Base-by-base conservation (phyloP, 2,888 invertebrate species). In the Thalpophila matura region DNA sequence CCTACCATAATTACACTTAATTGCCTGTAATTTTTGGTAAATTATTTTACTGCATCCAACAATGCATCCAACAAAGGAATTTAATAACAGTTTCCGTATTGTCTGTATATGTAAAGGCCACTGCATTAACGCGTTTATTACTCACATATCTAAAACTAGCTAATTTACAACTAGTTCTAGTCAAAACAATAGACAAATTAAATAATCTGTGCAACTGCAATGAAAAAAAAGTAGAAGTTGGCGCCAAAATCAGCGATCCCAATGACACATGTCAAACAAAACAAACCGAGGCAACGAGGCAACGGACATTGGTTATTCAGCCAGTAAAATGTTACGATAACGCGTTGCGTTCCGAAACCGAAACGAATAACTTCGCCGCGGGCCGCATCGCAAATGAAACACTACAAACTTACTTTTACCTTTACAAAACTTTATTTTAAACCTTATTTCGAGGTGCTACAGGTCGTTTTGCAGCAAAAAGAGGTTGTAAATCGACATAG, bases 291-390 rank as follows among this genome's bases (percentile, higher is more conserved):
- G 83, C 84, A 82, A 86, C 68, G 77, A 80, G 85, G 83, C 84
- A 82, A 86, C 70, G 75, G 74, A 55, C 86, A 90, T 91, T 91
- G 84, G 75, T 81, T 90, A 94, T 94, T 91, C 93, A 85, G 81
- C 82, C 85, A 73, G 85, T 86, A 81, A 64, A 85, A 75, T 86
- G 83, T 92, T 93, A 89, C 93, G 88, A 85, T 90, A 89, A 82
- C 46, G 24, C 63, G 76, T 20, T 73, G 62, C 72, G 74, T 83
- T 80, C 86, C 82, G 82, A 88, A 86, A 88, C 90, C 88, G 85
- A 86, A 86, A 80, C 89, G 87, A 91, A 90, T 89, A 89, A 83
- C 70, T 74, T 81, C 74, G 82, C 84, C 86, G 89, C 88, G 89
- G 79, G 80, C 82, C 74, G 92, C 89, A 92, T 93, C 87, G 84